Base-by-base conservation (phyloP, 2,113 vertebrate species). In the Microtus pennsylvanicus region DNA sequence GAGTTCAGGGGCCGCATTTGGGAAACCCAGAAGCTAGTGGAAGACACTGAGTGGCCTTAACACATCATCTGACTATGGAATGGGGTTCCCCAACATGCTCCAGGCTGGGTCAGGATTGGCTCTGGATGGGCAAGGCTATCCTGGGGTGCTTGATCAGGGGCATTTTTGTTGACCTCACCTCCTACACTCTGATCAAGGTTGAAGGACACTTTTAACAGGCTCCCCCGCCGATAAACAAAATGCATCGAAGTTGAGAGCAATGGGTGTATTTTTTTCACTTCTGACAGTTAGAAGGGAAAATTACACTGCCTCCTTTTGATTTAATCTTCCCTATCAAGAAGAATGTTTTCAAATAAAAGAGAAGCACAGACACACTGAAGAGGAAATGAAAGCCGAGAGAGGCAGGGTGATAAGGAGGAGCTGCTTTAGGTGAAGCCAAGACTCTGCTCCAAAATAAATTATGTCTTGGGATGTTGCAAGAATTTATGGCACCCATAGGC, bases 321-420 rank as follows among this genome's bases (percentile, higher is more conserved):
- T 90, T 97, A 96, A 94, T 96, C 94, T 96, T 88, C 58, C 83
- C 87, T 94, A 94, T 94, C 95, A 90, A 90, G 81, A 87, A 80
- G 63, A 92, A 95, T 38, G 65, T 93, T 95, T 94, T 93, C 87
- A 93, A 91, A 67, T 35, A 95, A 97, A 95, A 9, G 74, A 93
- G 83, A n/a, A 97, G 42, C 95, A 93, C 92, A 97, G 87, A 96
- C 87, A 92, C 21, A 26, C 55, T 33, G 89, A 93, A 78, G 86
- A 97, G 90, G 92, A 97, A 96, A 95, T 45, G 76, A 93, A 90
- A 78, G 78, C 92, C 70, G 26, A 80, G 87, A 91, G 86, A 96
- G 24, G 92, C 45, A 42, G 77, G 7, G n/a, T 95, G 95, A 77
- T 42, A 87, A 94, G 80, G 65, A 22, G 67, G 47, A 52, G 50